phyloP scores from a whole-genome alignment of 2,113 vertebrate species.

The Hippopotamus amphibius region DNA sequence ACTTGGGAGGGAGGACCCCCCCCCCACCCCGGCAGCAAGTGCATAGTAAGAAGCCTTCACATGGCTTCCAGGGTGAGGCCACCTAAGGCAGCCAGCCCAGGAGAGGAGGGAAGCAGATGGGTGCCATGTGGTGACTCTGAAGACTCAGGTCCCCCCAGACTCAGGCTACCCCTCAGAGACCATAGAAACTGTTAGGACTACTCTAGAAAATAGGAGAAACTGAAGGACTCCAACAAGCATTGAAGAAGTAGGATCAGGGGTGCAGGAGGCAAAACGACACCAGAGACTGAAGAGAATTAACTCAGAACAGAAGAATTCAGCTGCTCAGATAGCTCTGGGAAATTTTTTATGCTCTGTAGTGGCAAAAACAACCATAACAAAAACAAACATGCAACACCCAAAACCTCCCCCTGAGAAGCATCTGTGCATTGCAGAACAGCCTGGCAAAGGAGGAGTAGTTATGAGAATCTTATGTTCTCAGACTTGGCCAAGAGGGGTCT shows the following conservation, averaged over 20 bases:
- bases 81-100: neutral
- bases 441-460: neutral
- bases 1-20: neutral
- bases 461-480: neutral
- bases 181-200: neutral
- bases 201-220: neutral
- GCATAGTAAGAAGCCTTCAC: neutral
- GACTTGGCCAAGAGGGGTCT: neutral
- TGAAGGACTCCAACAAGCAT: neutral
- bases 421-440: neutral
- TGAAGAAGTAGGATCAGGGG: neutral
- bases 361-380: neutral
- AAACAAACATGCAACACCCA: neutral
- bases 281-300: neutral
- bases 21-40: neutral
- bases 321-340: neutral
- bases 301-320: neutral
- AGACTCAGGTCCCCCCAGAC: neutral
- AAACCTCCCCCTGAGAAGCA: neutral
- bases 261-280: neutral
- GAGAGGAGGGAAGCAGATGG: neutral
- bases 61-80: neutral
- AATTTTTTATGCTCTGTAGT: neutral
- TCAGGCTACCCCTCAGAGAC: neutral
- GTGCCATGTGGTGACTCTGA: neutral